Evolutionary conservation across 2,797 vertebrate species (phyloP), one percentile per base, ranked within the genome.

Genomic region (Liparis tanakae): DNA sequence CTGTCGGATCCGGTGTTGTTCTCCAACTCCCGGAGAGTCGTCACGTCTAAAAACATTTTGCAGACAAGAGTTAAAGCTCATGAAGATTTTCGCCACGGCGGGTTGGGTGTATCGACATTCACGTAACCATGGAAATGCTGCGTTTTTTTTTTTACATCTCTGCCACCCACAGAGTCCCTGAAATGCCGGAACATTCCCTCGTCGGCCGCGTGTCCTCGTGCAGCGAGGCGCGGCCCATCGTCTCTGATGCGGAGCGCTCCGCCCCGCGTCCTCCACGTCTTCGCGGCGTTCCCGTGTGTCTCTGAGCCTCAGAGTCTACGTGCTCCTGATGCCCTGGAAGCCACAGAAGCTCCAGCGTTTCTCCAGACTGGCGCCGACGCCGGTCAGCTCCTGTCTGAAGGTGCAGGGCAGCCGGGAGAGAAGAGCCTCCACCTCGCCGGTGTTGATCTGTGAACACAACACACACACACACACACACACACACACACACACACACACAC

Each of bases 391-490:
- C 89, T 96, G 95, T 77, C 93, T 93, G 92, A 97, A 96, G 0
- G 96, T 96, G 89, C 95, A 96, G 74, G 96, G 97, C 70, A 98
- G 95, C 4, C 96, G 90, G 0, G 92, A 91, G 89, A 98, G 94
- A 73, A 97, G 94, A 37, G 93, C 89, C 82, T 98, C 96, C 87
- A 97, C 95, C 64, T 98, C 96, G 0, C 91, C 74, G 0, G 97
- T 94, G 86, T 95, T 96, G 48, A 98, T 98, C 97, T 99, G 79
- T 33, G 51, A 33, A 70, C 2, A 80, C 51, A 33, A 70, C 2
- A 80, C 51, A 68, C 48, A 17, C n/a, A 50, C 3, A 50, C 43
- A 44, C 14, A 17, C 15, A 44, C 15, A 46, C 43, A 44, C 44
- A 18, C 15, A 46, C 44, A 46, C 44, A 44, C 43, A 17, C 44